Percentiles rank a stretch among this genome's conserved stretches.
Conservation (phyloP, 2,888 invertebrate genomes). For the Eustalomyia histrio region DNA sequence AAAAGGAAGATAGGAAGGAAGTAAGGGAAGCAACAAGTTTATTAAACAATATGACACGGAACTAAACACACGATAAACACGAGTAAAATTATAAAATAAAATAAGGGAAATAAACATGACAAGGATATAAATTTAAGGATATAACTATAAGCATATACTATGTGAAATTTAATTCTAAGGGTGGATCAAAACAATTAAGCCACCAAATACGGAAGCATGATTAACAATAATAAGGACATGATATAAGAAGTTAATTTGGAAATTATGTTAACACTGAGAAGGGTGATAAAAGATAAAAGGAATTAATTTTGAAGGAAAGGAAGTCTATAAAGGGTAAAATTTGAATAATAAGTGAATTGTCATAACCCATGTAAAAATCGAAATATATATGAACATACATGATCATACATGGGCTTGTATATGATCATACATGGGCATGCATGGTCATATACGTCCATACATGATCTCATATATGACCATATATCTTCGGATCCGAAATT, state of each 20-base stretch:
- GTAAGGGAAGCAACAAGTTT: slow-evolving; percentile 37
- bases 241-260: background rate
- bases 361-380: too few relatives aligned
- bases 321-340: too few relatives aligned
- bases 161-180: background rate
- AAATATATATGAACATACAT: too few relatives aligned
- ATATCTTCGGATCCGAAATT: too few relatives aligned
- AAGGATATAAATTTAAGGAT: background rate
- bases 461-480: too few relatives aligned
- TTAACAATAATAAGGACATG: background rate
- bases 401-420: too few relatives aligned
- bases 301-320: too few relatives aligned
- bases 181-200: background rate
- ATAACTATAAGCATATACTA: background rate
- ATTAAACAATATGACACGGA: background rate
- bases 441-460: too few relatives aligned
- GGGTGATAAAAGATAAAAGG: background rate
- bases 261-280: background rate
- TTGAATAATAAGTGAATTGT: too few relatives aligned
- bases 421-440: too few relatives aligned
- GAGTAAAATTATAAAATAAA: background rate
- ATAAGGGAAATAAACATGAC: background rate
- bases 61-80: background rate
- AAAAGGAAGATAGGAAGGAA: slow-evolving; percentile 34
- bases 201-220: background rate